phyloP scores from a whole-genome alignment of 1,140 invertebrate genomes.

The Cyclina sinensis region DNA sequence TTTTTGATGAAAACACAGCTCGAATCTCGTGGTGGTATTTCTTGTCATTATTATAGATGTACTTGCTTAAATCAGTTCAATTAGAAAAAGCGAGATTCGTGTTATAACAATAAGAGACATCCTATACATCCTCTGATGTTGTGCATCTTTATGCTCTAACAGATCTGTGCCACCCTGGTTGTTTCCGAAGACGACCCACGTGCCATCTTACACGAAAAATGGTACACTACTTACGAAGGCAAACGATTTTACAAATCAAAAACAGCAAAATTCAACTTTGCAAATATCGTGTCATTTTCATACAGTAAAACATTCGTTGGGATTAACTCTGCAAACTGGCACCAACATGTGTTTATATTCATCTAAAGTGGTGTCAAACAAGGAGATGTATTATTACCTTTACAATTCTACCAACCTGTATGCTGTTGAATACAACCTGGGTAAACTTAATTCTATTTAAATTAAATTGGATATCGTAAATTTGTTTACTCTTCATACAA shows the following conservation, averaged over 20 bases:
- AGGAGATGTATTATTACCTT: neutral
- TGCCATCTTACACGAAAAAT: too few relatives aligned
- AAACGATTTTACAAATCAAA: neutral
- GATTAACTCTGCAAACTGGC: neutral
- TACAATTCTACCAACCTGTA: slow-evolving; percentile 6
- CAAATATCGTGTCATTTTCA: slow-evolving; percentile 45
- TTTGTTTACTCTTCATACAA: slow-evolving; percentile 42
- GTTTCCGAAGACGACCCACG: too few relatives aligned
- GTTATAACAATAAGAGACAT: too few relatives aligned
- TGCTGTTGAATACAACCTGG: slow-evolving; percentile 2
- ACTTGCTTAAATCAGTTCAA: too few relatives aligned
- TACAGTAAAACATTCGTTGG: neutral
- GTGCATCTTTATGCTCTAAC: too few relatives aligned
- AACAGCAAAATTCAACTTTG: neutral
- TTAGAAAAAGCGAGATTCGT: too few relatives aligned
- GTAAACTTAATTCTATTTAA: slow-evolving; percentile 62
- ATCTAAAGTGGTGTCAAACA: neutral
- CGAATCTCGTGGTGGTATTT: too few relatives aligned
- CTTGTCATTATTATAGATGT: too few relatives aligned
- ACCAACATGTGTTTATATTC: slow-evolving; percentile 4
- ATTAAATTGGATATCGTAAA: slow-evolving; percentile 55
- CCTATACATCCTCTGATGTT: too few relatives aligned
- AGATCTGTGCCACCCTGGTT: too few relatives aligned
- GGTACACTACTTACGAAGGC: too few relatives aligned
- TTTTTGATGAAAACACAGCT: too few relatives aligned